Conservation (phyloP, 2,797 vertebrate genomes). For the Artibeus jamaicensis region DNA sequence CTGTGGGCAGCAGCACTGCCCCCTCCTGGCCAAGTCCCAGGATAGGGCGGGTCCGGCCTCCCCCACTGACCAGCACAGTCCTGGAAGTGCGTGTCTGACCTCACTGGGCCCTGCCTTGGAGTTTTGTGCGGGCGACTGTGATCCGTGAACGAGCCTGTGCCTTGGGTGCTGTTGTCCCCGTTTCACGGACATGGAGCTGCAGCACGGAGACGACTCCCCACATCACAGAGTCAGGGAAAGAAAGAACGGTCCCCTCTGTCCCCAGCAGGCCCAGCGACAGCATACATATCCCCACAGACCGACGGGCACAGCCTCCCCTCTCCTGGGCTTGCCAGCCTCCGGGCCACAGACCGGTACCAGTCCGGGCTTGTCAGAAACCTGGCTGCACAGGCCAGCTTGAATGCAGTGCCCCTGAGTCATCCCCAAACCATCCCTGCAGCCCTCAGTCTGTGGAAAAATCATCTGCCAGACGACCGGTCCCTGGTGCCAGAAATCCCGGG, state of each 20-base stretch:
- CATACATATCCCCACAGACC: neutral
- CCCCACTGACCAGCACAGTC: neutral
- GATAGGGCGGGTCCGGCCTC: neutral
- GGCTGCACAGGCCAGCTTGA: too few species aligned
- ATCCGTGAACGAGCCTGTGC: neutral
- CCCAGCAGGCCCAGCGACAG: accelerated
- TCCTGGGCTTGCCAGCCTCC: neutral
- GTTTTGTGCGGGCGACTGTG: accelerated
- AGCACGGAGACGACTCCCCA: accelerated
- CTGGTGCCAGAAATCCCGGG: too few species aligned
- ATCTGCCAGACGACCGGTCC: too few species aligned
- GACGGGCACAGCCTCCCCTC: neutral
- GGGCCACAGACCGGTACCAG: too few species aligned
- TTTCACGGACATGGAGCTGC: neutral
- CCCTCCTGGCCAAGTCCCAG: accelerated
- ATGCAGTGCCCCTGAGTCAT: too few species aligned
- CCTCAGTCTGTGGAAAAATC: too few species aligned
- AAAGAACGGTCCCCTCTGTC: neutral
- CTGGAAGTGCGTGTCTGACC: accelerated
- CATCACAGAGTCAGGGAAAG: neutral
- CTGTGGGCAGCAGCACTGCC: neutral
- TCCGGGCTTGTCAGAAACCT: too few species aligned
- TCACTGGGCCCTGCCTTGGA: accelerated
- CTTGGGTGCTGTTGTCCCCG: too few species aligned
- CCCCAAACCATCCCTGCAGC: too few species aligned